Percentiles rank a stretch among this genome's conserved stretches.
Conservation (phyloP, 1,140 invertebrate species). For the Hetaerina americana region DNA sequence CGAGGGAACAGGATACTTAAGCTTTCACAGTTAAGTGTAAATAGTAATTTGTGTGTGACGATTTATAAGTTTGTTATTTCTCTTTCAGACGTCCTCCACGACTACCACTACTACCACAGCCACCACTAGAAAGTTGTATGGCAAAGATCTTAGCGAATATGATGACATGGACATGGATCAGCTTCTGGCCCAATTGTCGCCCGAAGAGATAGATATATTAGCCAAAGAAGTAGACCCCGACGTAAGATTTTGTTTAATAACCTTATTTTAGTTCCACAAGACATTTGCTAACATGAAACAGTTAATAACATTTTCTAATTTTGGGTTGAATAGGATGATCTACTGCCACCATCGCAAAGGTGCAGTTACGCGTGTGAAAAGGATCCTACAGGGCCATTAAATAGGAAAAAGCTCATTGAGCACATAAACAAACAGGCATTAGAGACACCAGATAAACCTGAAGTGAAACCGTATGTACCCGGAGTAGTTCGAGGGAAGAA, state of each 20-base stretch:
- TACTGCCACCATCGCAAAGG: conserved; percentile 89
- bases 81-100: conserved; percentile 60
- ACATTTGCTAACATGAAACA: conserved; percentile 4
- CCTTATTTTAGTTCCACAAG: conserved; percentile 2
- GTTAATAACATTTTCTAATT: conserved; percentile 9
- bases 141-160: conserved; percentile 84
- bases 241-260: conserved; percentile 54
- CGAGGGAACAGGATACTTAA: too few species aligned
- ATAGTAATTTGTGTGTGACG: too few species aligned
- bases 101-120: conserved; percentile 60
- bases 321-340: conserved; percentile 81
- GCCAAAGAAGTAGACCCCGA: conserved; percentile 99
- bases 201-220: conserved; percentile 92
- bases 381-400: conserved; percentile 84
- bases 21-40: too few species aligned
- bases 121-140: conserved; percentile 77
- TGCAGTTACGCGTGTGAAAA: conserved; percentile 93
- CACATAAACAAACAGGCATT: conserved; percentile 95
- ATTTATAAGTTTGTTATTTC: conserved; percentile 15
- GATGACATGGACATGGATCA: conserved; percentile 96
- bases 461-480: conserved; percentile 83
- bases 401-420: conserved; percentile 92
- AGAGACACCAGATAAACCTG: conserved; percentile 94
- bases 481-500: conserved; percentile 84
- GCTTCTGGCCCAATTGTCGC: conserved; percentile 81